Evolutionary conservation across 2,113 vertebrate genomes (phyloP).

Genomic region (Salvator merianae): DNA sequence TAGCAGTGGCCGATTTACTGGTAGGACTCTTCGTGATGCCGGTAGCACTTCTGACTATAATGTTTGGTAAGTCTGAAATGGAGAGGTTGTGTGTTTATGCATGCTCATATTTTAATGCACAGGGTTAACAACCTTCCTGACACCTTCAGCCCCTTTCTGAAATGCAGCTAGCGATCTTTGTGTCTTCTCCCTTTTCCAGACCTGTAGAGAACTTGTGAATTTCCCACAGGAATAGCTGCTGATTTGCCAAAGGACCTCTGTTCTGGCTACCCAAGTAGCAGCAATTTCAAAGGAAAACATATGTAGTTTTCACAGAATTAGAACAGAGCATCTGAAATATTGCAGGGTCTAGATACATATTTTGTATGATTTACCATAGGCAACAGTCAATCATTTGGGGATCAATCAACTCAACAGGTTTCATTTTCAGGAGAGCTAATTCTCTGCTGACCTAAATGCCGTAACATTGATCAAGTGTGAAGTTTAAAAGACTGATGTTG

Average conservation of each 20-base stretch:
- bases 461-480: background rate
- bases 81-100: background rate
- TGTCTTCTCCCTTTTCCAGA: background rate
- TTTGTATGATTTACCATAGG: background rate
- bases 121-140: constrained; percentile 6
- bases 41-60: constrained; percentile 88
- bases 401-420: background rate
- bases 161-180: background rate
- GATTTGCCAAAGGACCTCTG: background rate
- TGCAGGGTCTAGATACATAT: too few species aligned
- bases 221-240: background rate
- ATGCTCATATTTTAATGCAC: constrained; percentile 4
- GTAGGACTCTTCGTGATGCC: constrained; percentile 98
- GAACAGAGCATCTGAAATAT: background rate
- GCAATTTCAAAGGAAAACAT: background rate
- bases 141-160: background rate
- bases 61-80: constrained; percentile 85
- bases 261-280: background rate
- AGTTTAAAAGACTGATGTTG: constrained; percentile 20
- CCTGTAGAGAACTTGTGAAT: background rate
- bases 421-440: constrained; percentile 31
- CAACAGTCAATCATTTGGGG: background rate
- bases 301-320: background rate
- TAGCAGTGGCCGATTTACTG: constrained; percentile 93
- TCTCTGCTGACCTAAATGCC: constrained; percentile 21